Base-by-base conservation (phyloP, 2,113 vertebrate species). In the Prochilodus magdalenae region DNA sequence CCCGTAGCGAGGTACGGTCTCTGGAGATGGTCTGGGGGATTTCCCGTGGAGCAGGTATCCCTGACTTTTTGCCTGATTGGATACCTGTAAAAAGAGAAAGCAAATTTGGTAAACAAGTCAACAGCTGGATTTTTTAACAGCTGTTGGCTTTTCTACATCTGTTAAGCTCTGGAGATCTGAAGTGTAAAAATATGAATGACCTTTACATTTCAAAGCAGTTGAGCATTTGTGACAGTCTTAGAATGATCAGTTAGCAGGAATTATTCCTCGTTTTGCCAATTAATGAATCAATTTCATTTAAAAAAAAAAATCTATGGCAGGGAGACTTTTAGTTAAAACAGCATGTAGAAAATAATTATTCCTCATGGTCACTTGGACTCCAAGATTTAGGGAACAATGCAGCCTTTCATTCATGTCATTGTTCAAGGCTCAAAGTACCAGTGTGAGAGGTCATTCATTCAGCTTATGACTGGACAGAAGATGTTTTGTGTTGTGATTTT, bases 31-130 rank as follows among this genome's bases (percentile, higher is more conserved):
- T 84, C 0, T 92, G 91, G 0, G 96, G 83, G 57, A 96, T 91
- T 81, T 99, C 98, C 85, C 95, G 93, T 12, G 96, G 97, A 5
- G 95, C 93, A 1, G 98, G 98, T 88, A 99, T 99, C 49, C 97
- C 97, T 0, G 98, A 97, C 88, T 95, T 96, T 90, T 96, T 99
- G 15, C 91, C 73, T 27, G 94, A 80, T 3, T 95, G 91, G 84
- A 84, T 80, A 0, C 95, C 97, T 98, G 83, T 30, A 89, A 36
- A 86, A 36, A 86, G 15, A 30, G 57, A 77, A 75, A 77, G 12
- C 74, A 60, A 59, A 30, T 5, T 1, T 16, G 16, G 18, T 51
- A 1, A 51, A 16, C 55, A 57, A 57, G 14, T 10, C 40, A 44
- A 11, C 4, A 4, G 40, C 36, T 36, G 36, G 7, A 36, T 36